Percentiles rank a stretch among this genome's conserved stretches.
These are phyloP conservation scores for Aporophyla nigra DNA, from an alignment of 2,888 invertebrate genomes.

Conservation along the genomic window DNA sequence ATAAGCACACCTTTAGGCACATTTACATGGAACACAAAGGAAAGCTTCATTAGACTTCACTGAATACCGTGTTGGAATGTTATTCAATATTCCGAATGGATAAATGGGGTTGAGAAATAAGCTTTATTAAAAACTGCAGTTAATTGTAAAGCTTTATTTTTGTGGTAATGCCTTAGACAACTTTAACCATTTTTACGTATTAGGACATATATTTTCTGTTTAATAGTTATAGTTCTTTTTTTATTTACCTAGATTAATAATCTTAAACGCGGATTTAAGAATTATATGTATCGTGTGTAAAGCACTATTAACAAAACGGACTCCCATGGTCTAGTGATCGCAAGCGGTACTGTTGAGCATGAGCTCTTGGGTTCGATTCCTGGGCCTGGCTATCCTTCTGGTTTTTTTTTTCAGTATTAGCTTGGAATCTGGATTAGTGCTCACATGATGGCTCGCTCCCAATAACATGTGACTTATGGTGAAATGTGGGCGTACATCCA, in stretches of 20 bases:
- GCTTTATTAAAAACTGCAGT: constrained; percentile 12
- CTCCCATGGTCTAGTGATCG: background rate
- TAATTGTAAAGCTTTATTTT: background rate
- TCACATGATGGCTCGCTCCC: background rate
- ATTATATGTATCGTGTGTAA: background rate
- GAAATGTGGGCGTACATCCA: too few relatives aligned
- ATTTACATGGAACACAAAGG: constrained; percentile 24
- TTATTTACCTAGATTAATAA: too few relatives aligned
- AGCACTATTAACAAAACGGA: background rate
- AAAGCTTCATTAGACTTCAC: constrained; percentile 33
- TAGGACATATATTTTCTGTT: background rate
- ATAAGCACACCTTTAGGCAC: constrained; percentile 1
- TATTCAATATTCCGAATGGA: constrained; percentile 4
- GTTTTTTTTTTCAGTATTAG: background rate
- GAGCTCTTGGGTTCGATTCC: background rate
- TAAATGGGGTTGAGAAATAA: background rate
- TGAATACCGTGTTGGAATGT: constrained; percentile 24
- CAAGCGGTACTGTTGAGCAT: background rate
- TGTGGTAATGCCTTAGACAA: background rate
- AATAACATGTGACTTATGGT: too few relatives aligned
- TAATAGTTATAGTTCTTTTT: background rate
- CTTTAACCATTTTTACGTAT: background rate
- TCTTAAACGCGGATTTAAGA: background rate
- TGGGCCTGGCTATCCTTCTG: background rate
- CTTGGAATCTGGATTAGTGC: background rate